Evolutionary conservation across 2,113 vertebrate genomes (phyloP).

Genomic region (Phoxinus phoxinus): DNA sequence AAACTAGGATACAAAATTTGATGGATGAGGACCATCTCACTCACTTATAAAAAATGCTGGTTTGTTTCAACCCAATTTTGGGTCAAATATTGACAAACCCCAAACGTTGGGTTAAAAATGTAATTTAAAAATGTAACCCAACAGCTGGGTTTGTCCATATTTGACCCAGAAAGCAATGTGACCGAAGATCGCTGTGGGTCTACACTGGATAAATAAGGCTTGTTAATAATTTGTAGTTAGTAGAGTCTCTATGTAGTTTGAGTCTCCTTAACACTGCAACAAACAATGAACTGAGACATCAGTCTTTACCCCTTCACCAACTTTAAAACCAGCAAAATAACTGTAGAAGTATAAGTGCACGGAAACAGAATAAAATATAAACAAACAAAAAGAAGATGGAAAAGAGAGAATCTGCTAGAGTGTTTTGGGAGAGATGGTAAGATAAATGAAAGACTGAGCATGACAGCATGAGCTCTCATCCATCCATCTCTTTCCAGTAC

Average conservation of each 20-base stretch:
- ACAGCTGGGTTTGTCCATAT: too few relatives aligned
- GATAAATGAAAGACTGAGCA: slow-evolving; percentile 11
- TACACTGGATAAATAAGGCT: neutral
- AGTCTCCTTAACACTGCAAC: neutral
- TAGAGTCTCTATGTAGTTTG: too few relatives aligned
- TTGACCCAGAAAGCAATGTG: neutral
- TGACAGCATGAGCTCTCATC: neutral
- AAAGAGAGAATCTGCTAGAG: neutral
- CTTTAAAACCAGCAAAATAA: slow-evolving; percentile 62
- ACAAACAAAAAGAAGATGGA: slow-evolving; percentile 59
- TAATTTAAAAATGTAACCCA: too few relatives aligned
- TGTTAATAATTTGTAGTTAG: neutral
- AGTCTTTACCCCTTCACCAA: too few relatives aligned
- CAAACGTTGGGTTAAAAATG: too few relatives aligned
- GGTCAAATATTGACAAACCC: too few relatives aligned
- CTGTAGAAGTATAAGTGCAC: slow-evolving; percentile 67
- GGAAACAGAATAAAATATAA: slow-evolving; percentile 46
- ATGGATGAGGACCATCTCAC: neutral
- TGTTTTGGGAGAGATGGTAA: neutral
- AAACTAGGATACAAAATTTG: neutral
- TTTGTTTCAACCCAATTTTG: too few relatives aligned
- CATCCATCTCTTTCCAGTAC: neutral
- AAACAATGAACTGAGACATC: neutral
- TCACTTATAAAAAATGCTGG: neutral
- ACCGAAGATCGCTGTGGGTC: too few relatives aligned